Evolutionary conservation across 1,140 invertebrate genomes (phyloP).

Genomic region (Kradibia gibbosae): DNA sequence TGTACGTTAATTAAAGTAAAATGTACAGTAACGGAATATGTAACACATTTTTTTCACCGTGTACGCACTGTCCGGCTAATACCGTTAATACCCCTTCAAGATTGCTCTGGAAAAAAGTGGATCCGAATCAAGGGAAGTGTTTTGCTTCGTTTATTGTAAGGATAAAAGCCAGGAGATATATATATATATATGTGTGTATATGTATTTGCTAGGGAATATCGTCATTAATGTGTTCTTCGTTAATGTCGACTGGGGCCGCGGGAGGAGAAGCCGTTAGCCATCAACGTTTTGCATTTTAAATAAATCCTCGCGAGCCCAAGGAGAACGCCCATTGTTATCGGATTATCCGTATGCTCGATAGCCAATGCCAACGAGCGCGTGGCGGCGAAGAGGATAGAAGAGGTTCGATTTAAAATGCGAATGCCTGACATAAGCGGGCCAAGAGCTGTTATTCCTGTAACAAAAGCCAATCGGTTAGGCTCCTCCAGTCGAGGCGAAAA

Average conservation of each 20-base stretch:
- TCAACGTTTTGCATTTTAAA: too few species aligned
- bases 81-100: neutral
- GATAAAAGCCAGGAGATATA: neutral
- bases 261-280: too few species aligned
- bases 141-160: neutral
- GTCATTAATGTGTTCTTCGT: neutral
- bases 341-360: too few species aligned
- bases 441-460: neutral
- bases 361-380: too few species aligned
- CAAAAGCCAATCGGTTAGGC: conserved; percentile 33
- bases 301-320: too few species aligned
- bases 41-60: neutral
- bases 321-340: too few species aligned
- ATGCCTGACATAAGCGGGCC: neutral
- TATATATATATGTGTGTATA: too few species aligned
- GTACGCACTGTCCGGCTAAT: neutral
- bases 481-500: conserved; percentile 26
- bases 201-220: neutral
- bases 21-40: neutral
- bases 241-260: too few species aligned
- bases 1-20: neutral
- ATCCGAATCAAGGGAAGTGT: neutral
- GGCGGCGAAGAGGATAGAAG: too few species aligned
- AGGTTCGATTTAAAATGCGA: too few species aligned
- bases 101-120: neutral